A percentile compares a stretch with the other conserved stretches of the same genome.
Conservation (phyloP, 1,140 invertebrate species). For the Bombus haemorrhoidalis region DNA sequence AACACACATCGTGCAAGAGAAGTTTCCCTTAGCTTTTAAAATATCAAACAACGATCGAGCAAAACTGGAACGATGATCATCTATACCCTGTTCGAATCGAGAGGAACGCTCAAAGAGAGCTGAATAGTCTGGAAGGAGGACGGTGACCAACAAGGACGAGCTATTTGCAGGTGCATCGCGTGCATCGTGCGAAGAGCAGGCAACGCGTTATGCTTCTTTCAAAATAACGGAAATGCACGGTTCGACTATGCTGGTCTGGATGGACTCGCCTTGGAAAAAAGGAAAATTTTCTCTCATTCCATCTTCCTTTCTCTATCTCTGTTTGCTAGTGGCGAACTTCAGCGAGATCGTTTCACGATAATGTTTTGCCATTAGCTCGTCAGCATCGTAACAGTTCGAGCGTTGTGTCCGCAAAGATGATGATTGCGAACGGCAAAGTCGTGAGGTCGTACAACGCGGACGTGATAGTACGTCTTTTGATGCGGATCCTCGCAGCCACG, state of each 20-base stretch:
- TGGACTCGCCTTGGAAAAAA: slow-evolving; percentile 36
- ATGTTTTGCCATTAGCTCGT: slow-evolving; percentile 64
- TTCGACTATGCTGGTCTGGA: slow-evolving; percentile 18
- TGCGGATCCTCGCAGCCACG: neutral
- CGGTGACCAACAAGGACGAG: slow-evolving; percentile 31
- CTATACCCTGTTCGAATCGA: neutral
- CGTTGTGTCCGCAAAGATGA: slow-evolving; percentile 42
- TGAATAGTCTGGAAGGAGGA: neutral
- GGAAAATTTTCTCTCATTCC: slow-evolving; percentile 47
- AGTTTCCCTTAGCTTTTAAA: no score
- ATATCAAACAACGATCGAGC: neutral
- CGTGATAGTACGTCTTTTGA: slow-evolving; percentile 38
- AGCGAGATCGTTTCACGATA: slow-evolving; percentile 61
- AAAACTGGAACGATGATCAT: neutral
- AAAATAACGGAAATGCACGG: slow-evolving; percentile 64
- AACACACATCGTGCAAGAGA: no score
- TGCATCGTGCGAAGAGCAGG: slow-evolving; percentile 2
- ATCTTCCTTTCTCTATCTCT: neutral
- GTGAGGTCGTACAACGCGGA: slow-evolving; percentile 39
- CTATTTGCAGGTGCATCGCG: slow-evolving; percentile 47
- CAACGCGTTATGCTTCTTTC: slow-evolving; percentile 45
- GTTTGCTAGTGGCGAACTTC: neutral
- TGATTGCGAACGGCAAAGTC: slow-evolving; percentile 52
- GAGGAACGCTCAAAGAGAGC: neutral
- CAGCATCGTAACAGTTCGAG: slow-evolving; percentile 40